Evolutionary conservation across 2,113 vertebrate genomes (phyloP), one percentile per base, ranked within the genome.

Genomic region (Herpetotheres cachinnans): DNA sequence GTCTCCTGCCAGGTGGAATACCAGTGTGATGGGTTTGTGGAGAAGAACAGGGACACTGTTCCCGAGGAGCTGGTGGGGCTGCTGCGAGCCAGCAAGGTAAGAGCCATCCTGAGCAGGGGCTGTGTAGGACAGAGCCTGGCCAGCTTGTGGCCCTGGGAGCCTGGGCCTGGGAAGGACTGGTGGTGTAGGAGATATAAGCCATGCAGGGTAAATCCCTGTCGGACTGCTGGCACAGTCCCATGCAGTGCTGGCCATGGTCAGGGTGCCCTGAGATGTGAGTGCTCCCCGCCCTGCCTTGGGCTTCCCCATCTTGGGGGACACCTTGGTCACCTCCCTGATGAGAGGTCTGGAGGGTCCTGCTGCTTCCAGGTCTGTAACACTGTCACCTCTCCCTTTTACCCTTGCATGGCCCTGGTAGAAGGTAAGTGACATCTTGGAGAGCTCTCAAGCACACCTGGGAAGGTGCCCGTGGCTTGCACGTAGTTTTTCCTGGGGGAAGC

Each of bases 1-100:
- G 25, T 59, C 49, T 46, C 52, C 70, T 65, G 59, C 46, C 95
- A 98, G 98, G 98, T 99, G 36, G 98, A 98, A 52, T 98, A 98
- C 61, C 98, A 98, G 89, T 98, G 98, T 34, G 89, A 73, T 3
- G 98, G 99, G 12, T 98, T 99, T 82, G 82, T 99, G 91, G 97
- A 98, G 92, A 99, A 99, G 96, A 98, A 98, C 70, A 97, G 98
- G 88, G 98, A 98, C 15, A 95, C 97, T 1, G 97, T 98, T n/a
- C 98, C 98, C 1, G 97, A 98, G 90, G 98, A 99, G 94, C 98
- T 98, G 42, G 96, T 98, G 59, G 98, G 98, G 80, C 98, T 99
- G 87, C 97, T 99, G 91, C 91, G 92, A 98, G 98, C 98, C 32
- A 99, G 98, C 97, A 98, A 99, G 98, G 99, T 98, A 77, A 83